Conservation (phyloP, 2,888 invertebrate species). For the Danaus chrysippus region DNA sequence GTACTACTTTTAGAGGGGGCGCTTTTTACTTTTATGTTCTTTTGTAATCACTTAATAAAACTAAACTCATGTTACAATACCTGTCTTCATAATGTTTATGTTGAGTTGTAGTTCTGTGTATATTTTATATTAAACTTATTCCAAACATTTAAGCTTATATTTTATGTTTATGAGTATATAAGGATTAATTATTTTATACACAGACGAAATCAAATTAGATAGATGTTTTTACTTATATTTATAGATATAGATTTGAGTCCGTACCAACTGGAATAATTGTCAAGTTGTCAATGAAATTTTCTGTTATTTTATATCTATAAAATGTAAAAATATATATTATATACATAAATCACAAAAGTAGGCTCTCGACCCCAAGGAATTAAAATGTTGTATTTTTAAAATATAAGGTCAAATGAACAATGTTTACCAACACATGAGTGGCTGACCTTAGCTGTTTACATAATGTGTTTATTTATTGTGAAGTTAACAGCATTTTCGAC, state of each 20-base stretch:
- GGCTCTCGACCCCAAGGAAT: conserved; percentile 3
- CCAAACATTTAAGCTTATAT: too few relatives aligned
- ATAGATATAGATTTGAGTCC: too few relatives aligned
- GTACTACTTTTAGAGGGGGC: conserved; percentile 5
- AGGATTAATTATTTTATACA: too few relatives aligned
- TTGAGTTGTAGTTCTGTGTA: too few relatives aligned
- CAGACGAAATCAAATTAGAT: too few relatives aligned
- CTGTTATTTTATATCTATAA: too few relatives aligned
- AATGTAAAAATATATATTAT: background rate
- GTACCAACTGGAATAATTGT: too few relatives aligned
- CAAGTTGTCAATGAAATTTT: too few relatives aligned
- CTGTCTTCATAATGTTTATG: too few relatives aligned
- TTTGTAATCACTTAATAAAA: background rate
- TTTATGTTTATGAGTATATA: too few relatives aligned
- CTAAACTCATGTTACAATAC: background rate
- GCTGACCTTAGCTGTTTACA: conserved; percentile 35
- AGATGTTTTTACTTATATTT: too few relatives aligned
- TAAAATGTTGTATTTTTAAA: background rate
- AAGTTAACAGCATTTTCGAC: conserved; percentile 28
- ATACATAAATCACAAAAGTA: background rate
- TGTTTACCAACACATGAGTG: conserved; percentile 32
- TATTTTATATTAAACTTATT: too few relatives aligned
- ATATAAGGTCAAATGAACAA: conserved; percentile 25
- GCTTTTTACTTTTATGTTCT: conserved; percentile 2
- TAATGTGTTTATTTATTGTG: conserved; percentile 33